These are phyloP conservation scores for Siderastrea radians DNA, from an alignment of 92 coral and sea anemone species.

Conservation along the genomic window DNA sequence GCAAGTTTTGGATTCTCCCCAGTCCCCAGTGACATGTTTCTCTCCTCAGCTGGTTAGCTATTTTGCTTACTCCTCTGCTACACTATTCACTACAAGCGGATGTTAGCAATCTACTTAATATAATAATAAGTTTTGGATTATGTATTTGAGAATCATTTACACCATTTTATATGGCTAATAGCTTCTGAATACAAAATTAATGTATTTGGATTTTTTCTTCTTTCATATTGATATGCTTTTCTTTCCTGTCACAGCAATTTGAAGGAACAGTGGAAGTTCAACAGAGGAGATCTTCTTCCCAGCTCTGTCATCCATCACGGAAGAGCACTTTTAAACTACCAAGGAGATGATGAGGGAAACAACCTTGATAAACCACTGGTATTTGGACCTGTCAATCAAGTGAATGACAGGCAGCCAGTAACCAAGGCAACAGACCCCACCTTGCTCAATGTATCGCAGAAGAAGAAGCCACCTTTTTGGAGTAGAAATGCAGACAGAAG, in stretches of 20 bases:
- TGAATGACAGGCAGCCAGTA: constrained; percentile 16
- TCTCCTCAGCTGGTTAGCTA: no score
- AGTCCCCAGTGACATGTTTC: no score
- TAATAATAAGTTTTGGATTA: no score
- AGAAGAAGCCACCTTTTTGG: constrained; percentile 9
- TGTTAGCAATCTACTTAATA: no score
- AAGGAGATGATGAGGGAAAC: constrained; percentile 58
- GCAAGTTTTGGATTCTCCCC: no score
- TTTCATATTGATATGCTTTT: no score
- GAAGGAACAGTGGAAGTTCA: constrained; percentile 85
- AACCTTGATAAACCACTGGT: constrained; percentile 63
- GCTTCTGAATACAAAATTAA: no score
- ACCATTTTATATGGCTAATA: no score
- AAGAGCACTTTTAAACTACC: constrained; percentile 92
- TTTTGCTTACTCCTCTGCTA: no score
- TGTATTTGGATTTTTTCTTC: no score
- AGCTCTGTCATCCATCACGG: constrained; percentile 83
- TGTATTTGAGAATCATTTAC: no score
- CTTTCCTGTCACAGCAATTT: constrained; percentile 59
- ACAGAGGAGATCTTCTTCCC: constrained; percentile 68
- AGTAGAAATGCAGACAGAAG: constrained; percentile 64
- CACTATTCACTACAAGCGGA: no score
- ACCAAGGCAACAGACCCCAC: constrained; percentile 39
- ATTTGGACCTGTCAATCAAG: constrained; percentile 56
- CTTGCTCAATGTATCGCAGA: constrained; percentile 64